Evolutionary conservation across 2,113 vertebrate species (phyloP).

Genomic region (Cyrtonyx montezumae): DNA sequence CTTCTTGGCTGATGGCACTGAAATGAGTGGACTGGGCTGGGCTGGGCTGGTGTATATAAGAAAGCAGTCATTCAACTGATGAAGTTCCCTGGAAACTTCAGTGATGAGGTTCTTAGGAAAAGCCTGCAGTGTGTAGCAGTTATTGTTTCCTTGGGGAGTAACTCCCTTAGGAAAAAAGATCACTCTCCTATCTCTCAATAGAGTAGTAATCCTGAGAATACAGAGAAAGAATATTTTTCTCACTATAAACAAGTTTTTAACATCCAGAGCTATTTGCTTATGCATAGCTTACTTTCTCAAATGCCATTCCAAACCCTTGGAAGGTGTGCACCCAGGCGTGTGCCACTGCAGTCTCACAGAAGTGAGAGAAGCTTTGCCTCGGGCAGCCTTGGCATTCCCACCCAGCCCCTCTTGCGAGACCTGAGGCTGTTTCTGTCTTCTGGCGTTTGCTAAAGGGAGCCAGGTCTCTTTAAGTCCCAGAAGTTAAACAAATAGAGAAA

Average conservation of each 20-base stretch:
- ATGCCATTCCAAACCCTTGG: neutral
- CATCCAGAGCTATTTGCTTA: neutral
- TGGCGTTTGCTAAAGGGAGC: neutral
- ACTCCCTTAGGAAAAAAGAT: neutral
- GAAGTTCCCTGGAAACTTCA: neutral
- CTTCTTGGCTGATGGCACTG: neutral
- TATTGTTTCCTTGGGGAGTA: neutral
- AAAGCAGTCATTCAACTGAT: neutral
- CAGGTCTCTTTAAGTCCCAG: neutral
- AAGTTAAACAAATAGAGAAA: neutral
- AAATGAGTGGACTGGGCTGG: accelerated
- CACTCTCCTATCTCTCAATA: neutral
- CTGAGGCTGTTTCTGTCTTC: neutral
- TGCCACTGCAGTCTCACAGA: neutral
- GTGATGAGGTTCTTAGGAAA: neutral
- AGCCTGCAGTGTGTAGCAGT: neutral
- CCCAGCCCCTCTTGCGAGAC: neutral
- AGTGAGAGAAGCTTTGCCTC: neutral
- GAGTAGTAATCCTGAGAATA: neutral
- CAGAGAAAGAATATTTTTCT: neutral
- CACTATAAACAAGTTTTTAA: neutral
- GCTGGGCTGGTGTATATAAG: neutral
- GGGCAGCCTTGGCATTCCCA: neutral
- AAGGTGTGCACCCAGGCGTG: accelerated
- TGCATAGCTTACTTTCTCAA: neutral